Evolutionary conservation across 2,113 vertebrate species (phyloP).

Genomic region (Steatornis caripensis): DNA sequence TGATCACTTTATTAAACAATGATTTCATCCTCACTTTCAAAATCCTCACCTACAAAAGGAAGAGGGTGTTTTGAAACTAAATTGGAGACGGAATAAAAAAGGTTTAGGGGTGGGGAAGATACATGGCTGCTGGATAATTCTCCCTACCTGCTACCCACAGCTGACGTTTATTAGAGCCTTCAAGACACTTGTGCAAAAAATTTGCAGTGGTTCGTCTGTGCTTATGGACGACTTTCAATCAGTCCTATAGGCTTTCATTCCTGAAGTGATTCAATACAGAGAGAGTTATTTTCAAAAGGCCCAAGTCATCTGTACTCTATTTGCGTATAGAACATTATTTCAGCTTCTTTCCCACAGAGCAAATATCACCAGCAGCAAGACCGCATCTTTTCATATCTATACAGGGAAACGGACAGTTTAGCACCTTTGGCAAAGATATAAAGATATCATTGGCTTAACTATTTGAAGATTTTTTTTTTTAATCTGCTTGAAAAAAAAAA

Average conservation of each 20-base stretch:
- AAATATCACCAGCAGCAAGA: conserved; percentile 51
- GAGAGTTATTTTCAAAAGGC: conserved; percentile 49
- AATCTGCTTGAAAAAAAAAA: neutral
- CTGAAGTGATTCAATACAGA: conserved; percentile 32
- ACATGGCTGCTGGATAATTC: neutral
- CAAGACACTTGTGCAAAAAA: neutral
- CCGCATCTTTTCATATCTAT: conserved; percentile 30
- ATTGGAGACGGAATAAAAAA: neutral
- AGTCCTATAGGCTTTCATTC: neutral
- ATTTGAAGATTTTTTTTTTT: neutral
- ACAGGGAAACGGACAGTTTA: conserved; percentile 6
- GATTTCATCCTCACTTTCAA: neutral
- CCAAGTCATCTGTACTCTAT: conserved; percentile 47
- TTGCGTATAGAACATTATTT: conserved; percentile 47
- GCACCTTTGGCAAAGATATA: conserved; percentile 13
- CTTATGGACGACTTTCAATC: neutral
- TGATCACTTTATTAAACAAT: neutral
- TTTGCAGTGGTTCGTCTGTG: neutral
- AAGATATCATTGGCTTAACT: neutral
- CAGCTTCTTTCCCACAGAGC: conserved; percentile 47
- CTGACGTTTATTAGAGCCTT: neutral
- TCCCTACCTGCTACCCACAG: neutral
- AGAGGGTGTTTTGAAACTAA: neutral
- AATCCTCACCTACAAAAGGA: neutral
- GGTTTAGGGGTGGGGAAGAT: neutral